These are phyloP conservation scores for Cyprinodon diabolis DNA, from an alignment of 2,797 vertebrate genomes.

Conservation along the genomic window DNA sequence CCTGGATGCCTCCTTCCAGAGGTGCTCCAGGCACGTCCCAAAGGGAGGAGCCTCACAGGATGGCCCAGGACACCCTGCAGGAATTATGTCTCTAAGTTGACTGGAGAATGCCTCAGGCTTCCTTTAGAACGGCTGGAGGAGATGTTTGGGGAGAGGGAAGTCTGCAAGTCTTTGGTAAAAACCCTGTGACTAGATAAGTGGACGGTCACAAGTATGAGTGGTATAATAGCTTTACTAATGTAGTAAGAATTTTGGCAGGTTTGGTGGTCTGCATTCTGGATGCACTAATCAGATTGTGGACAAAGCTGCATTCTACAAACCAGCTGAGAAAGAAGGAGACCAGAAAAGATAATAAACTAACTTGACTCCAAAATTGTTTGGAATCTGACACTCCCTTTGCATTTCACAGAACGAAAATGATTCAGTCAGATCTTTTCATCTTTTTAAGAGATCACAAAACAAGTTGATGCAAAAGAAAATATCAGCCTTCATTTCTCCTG, in stretches of 20 bases:
- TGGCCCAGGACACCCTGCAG: too few species aligned
- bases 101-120: too few species aligned
- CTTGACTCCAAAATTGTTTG: not conserved
- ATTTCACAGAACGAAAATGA: not conserved
- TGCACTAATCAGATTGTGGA: not conserved
- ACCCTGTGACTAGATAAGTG: too few species aligned
- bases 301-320: not conserved
- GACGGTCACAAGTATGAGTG: too few species aligned
- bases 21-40: too few species aligned
- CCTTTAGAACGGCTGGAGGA: too few species aligned
- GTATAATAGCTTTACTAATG: too few species aligned
- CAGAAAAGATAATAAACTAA: not conserved
- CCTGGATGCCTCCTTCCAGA: too few species aligned
- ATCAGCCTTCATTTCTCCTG: not conserved
- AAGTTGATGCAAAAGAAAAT: slow-evolving; percentile 1
- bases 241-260: not conserved
- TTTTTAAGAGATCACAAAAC: not conserved
- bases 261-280: not conserved
- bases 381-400: not conserved
- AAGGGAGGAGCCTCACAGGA: too few species aligned
- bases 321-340: not conserved
- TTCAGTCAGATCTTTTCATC: not conserved
- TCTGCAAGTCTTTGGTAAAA: too few species aligned
- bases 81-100: too few species aligned
- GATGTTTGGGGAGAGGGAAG: too few species aligned